Percentiles rank a stretch among this genome's conserved stretches.
phyloP scores from a whole-genome alignment of 2,797 vertebrate species.

The Falco concolor region DNA sequence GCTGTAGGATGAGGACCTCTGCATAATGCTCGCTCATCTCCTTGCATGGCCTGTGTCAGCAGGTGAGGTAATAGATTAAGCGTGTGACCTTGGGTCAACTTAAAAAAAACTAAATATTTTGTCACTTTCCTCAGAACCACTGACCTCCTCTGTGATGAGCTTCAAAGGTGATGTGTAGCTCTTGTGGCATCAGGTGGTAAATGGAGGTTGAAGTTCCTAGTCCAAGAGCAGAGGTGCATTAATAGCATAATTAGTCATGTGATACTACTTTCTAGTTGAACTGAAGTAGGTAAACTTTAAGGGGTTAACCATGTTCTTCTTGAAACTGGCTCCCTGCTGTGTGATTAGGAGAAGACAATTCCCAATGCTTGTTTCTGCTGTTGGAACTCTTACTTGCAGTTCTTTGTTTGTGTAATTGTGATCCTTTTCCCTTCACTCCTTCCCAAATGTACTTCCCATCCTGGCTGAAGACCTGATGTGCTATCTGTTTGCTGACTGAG shows the following conservation, averaged over 20 bases:
- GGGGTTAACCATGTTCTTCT: neutral
- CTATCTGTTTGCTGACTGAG: neutral
- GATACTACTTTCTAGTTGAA: neutral
- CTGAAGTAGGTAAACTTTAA: neutral
- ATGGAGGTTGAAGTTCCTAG: slow-evolving; percentile 17
- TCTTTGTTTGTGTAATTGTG: neutral
- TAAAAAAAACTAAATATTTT: neutral
- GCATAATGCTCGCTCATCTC: neutral
- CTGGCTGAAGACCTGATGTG: neutral
- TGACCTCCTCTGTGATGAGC: neutral
- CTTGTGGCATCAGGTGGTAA: neutral
- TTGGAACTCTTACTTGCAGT: neutral
- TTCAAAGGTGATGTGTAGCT: neutral
- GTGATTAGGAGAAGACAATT: neutral
- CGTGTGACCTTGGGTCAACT: neutral
- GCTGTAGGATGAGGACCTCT: neutral
- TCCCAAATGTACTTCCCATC: neutral
- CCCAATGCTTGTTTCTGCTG: neutral
- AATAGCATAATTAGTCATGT: neutral
- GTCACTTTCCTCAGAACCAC: neutral
- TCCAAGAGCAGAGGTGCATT: neutral
- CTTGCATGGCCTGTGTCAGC: neutral
- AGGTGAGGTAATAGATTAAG: neutral
- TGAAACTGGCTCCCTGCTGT: neutral
- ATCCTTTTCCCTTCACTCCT: neutral